Evolutionary conservation across 2,113 vertebrate species (phyloP).

Genomic region (Chaetodon trifascialis): DNA sequence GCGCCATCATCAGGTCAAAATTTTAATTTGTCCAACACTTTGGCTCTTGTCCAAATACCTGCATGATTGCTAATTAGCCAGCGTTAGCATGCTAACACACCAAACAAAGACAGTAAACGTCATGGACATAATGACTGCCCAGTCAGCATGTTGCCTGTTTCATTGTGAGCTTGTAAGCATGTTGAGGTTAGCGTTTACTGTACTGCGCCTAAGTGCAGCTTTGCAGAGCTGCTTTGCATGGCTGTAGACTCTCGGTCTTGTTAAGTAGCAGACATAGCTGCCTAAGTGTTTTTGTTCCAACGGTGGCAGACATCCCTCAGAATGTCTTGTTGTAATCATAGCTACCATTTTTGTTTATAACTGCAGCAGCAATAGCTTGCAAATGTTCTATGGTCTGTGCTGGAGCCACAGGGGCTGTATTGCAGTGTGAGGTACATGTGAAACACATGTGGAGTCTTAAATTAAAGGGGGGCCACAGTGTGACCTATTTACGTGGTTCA

Average conservation of each 20-base stretch:
- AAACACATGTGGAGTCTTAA: slow-evolving; percentile 58
- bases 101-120: not conserved
- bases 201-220: not conserved
- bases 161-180: not conserved
- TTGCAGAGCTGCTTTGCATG: not conserved
- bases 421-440: slow-evolving; percentile 5
- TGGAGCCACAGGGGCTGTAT: not conserved
- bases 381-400: not conserved
- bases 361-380: slow-evolving; percentile 2
- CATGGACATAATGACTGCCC: no score
- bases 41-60: no score
- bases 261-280: not conserved
- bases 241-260: not conserved
- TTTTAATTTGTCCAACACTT: no score
- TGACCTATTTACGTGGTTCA: slow-evolving; percentile 39
- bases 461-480: slow-evolving; percentile 36
- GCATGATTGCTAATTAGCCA: no score
- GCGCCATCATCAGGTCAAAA: no score
- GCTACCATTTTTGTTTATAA: slow-evolving; percentile 32
- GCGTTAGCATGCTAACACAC: not conserved
- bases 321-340: slow-evolving; percentile 16
- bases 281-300: slow-evolving; percentile 23
- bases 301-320: slow-evolving; percentile 1
- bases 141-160: not conserved
- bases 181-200: not conserved